Conservation (phyloP, 2,113 vertebrate species). For the Oxyura jamaicensis region DNA sequence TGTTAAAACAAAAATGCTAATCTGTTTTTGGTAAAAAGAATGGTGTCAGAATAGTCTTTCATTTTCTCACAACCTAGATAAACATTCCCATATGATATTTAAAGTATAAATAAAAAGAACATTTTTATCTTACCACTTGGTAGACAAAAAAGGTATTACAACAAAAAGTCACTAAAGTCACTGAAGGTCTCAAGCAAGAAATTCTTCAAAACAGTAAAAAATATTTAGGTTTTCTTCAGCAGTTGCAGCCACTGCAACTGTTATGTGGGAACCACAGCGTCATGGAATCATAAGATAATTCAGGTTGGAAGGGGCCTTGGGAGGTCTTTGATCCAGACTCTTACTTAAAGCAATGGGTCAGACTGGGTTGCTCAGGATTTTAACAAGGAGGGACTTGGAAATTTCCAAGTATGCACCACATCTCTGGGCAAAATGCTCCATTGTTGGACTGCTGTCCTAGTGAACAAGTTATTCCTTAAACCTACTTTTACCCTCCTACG, state of each 20-base stretch:
- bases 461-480: neutral
- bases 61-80: neutral
- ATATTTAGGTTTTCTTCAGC: neutral
- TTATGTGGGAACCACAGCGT: neutral
- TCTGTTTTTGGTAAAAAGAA: neutral
- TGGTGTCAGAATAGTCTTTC: neutral
- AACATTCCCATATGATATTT: neutral
- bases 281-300: neutral
- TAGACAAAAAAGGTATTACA: neutral
- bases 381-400: neutral
- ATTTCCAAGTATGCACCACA: neutral
- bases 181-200: neutral
- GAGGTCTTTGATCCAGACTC: neutral
- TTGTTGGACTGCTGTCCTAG: neutral
- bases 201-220: neutral
- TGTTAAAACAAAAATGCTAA: neutral
- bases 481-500: neutral
- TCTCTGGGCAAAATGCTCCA: neutral
- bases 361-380: neutral
- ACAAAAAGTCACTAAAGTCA: neutral
- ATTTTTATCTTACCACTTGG: neutral
- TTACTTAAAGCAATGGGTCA: neutral
- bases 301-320: neutral
- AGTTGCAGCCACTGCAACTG: neutral
- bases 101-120: neutral